A percentile compares a stretch with the other conserved stretches of the same genome.
Conservation (phyloP, 37 sponge, comb jelly and placozoan species). For the Cliona cf. orientalis region DNA sequence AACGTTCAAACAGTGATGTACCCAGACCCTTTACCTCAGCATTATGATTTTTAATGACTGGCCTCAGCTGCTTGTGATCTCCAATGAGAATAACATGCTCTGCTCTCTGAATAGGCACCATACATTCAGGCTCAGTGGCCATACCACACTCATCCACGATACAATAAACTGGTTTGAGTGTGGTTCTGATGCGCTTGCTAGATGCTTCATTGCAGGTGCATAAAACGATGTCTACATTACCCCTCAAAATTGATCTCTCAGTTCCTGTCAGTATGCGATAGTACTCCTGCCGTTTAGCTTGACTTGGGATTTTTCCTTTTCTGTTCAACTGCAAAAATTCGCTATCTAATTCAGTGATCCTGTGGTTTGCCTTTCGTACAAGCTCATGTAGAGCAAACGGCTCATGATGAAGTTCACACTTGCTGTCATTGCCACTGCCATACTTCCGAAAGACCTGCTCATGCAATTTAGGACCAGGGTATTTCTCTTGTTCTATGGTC, state of each 20-base stretch:
- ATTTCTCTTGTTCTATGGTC: slow-evolving; percentile 32
- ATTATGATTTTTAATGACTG: slow-evolving; percentile 40
- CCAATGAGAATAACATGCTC: slow-evolving; percentile 62
- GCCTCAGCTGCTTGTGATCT: slow-evolving; percentile 60
- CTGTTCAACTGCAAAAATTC: neutral
- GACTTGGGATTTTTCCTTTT: slow-evolving; percentile 12
- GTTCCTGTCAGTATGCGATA: neutral
- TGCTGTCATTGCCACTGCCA: neutral
- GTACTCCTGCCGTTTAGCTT: neutral
- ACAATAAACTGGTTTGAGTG: slow-evolving; percentile 10
- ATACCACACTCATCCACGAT: slow-evolving; percentile 62
- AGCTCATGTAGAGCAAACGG: slow-evolving; percentile 46
- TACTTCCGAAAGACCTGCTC: slow-evolving; percentile 10
- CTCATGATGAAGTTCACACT: neutral
- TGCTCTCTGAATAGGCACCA: slow-evolving; percentile 38
- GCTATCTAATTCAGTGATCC: slow-evolving; percentile 8
- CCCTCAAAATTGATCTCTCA: slow-evolving; percentile 4
- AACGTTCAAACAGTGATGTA: slow-evolving; percentile 25
- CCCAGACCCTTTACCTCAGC: slow-evolving; percentile 24
- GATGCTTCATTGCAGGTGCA: slow-evolving; percentile 68
- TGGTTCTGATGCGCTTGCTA: slow-evolving; percentile 27
- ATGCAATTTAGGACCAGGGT: slow-evolving; percentile 24
- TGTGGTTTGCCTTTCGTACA: slow-evolving; percentile 1
- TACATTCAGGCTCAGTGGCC: slow-evolving; percentile 60
- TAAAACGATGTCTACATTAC: slow-evolving; percentile 41